A percentile compares a stretch with the other conserved stretches of the same genome.
These are phyloP conservation scores for Drosophila kanapiae DNA, from an alignment of 1,140 invertebrate species.

Conservation along the genomic window DNA sequence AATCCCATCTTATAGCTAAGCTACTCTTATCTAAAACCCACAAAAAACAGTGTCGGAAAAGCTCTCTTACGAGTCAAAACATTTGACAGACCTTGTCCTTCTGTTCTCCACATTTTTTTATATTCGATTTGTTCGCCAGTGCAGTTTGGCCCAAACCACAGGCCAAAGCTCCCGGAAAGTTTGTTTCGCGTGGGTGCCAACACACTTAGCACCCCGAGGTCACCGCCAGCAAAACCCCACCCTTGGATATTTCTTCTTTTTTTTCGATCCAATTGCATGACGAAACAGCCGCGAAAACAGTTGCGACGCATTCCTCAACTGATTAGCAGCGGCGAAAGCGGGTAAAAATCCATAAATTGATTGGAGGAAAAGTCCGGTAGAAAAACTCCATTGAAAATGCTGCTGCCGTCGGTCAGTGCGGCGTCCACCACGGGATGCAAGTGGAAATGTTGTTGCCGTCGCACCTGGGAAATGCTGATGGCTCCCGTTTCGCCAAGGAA, in stretches of 20 bases:
- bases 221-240: background rate
- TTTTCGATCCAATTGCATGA: constrained; percentile 66
- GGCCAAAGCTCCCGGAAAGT: constrained; percentile 56
- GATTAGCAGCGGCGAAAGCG: constrained; percentile 17
- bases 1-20: background rate
- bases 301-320: constrained; percentile 37
- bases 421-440: constrained; percentile 42
- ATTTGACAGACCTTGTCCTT: constrained; percentile 62
- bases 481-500: constrained; percentile 77
- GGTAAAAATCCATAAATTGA: constrained; percentile 79
- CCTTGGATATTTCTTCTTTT: constrained; percentile 22
- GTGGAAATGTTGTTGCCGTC: constrained; percentile 57
- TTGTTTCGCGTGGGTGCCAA: constrained; percentile 43
- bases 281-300: constrained; percentile 63
- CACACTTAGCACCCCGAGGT: background rate
- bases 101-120: constrained; percentile 14
- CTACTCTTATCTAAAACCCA: background rate
- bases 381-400: constrained; percentile 45
- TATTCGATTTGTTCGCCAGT: constrained; percentile 16
- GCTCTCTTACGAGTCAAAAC: constrained; percentile 56
- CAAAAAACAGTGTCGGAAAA: constrained; percentile 37
- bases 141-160: constrained; percentile 28
- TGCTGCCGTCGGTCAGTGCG: constrained; percentile 50
- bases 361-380: constrained; percentile 23
- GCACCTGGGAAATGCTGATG: constrained; percentile 67